Evolutionary conservation across 2,888 invertebrate genomes (phyloP).

Genomic region (Anthrax anthrax): DNA sequence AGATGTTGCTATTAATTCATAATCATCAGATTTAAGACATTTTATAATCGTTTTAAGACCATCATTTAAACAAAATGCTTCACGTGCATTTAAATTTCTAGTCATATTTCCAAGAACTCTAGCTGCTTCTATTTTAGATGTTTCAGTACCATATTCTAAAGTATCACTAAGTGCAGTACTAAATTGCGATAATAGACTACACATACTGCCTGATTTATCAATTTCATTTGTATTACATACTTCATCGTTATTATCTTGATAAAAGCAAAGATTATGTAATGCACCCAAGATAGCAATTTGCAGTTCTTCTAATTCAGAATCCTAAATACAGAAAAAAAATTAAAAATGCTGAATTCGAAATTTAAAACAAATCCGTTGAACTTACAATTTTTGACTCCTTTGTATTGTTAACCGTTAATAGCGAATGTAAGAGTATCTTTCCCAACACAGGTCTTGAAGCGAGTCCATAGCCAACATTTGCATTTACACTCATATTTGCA

Average conservation of each 20-base stretch:
- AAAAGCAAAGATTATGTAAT: constrained; percentile 73
- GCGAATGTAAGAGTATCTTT: constrained; percentile 32
- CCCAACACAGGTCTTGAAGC: constrained; percentile 32
- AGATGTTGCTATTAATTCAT: constrained; percentile 57
- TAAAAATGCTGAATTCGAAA: neutral
- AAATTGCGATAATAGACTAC: constrained; percentile 23
- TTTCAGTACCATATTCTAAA: constrained; percentile 20
- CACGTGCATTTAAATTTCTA: constrained; percentile 48
- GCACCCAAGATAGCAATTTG: constrained; percentile 66
- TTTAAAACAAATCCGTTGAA: neutral
- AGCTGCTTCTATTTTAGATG: constrained; percentile 49
- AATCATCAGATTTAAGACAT: constrained; percentile 44
- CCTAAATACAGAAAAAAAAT: constrained; percentile 15
- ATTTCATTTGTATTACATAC: neutral
- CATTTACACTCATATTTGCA: constrained; percentile 69
- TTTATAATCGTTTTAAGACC: constrained; percentile 44
- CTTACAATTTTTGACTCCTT: constrained; percentile 16
- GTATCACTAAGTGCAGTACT: constrained; percentile 22
- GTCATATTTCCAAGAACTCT: constrained; percentile 74
- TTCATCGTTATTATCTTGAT: constrained; percentile 35
- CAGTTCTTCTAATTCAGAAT: constrained; percentile 50
- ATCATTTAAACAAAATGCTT: constrained; percentile 51
- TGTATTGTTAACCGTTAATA: constrained; percentile 17
- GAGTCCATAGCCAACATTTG: constrained; percentile 56
- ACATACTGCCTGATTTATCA: constrained; percentile 18